phyloP scores from a whole-genome alignment of 2,888 invertebrate genomes.

The Zele albiditarsus region DNA sequence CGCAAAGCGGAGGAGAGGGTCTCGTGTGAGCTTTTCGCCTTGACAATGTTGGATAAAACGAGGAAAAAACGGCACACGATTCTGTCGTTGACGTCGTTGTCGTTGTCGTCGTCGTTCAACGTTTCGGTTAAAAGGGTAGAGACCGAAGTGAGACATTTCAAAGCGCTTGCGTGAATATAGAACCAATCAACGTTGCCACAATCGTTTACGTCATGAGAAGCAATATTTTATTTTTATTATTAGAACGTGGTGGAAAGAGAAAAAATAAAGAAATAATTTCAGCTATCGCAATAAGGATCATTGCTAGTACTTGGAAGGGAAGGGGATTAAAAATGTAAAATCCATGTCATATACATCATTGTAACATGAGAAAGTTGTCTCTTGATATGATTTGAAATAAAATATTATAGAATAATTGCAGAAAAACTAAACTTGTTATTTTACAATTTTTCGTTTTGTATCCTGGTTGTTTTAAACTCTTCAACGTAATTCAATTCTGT shows the following conservation, averaged over 20 bases:
- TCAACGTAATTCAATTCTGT: neutral
- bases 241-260: neutral
- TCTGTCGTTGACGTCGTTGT: constrained; percentile 16
- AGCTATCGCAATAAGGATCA: no score
- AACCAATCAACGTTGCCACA: constrained; percentile 45
- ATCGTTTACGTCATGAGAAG: constrained; percentile 10
- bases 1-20: constrained; percentile 5
- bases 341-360: no score
- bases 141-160: constrained; percentile 39
- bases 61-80: constrained; percentile 21
- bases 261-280: neutral
- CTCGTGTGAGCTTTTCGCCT: constrained; percentile 13
- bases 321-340: no score
- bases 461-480: no score
- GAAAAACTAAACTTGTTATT: no score
- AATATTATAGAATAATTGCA: no score
- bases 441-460: no score
- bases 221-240: constrained; percentile 1
- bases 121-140: constrained; percentile 39
- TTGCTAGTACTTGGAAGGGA: no score
- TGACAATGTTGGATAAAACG: constrained; percentile 5
- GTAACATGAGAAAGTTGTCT: no score
- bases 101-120: constrained; percentile 26
- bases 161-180: constrained; percentile 51
- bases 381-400: no score